Percentiles rank a stretch among this genome's conserved stretches.
These are phyloP conservation scores for Gymnothorax javanicus DNA, from an alignment of 2,797 vertebrate genomes.

Conservation along the genomic window DNA sequence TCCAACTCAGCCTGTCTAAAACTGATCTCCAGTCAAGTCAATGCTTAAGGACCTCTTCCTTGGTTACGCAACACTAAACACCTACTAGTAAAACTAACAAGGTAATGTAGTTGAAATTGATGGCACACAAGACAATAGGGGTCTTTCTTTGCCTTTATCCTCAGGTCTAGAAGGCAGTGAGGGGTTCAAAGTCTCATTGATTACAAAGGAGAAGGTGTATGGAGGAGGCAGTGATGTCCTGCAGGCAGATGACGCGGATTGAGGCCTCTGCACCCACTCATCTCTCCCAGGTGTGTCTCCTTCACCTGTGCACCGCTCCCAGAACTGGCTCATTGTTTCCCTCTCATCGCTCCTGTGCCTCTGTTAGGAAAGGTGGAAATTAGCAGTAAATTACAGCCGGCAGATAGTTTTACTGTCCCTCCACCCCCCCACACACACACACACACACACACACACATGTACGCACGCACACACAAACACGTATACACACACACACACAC, in stretches of 20 bases:
- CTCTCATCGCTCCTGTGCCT: constrained; percentile 45
- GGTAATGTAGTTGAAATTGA: neutral
- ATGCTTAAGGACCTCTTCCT: neutral
- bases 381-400: constrained; percentile 66
- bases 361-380: constrained; percentile 65
- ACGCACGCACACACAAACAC: too few species aligned
- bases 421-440: neutral
- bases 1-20: neutral
- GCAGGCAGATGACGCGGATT: constrained; percentile 25
- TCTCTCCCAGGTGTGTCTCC: constrained; percentile 66
- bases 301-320: constrained; percentile 54
- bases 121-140: neutral
- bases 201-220: constrained; percentile 30
- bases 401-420: constrained; percentile 53
- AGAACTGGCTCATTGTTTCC: constrained; percentile 57
- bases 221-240: constrained; percentile 4
- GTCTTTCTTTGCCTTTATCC: constrained; percentile 20
- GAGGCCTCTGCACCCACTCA: constrained; percentile 49
- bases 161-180: neutral
- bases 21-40: neutral
- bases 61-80: neutral
- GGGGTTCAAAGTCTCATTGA: constrained; percentile 40
- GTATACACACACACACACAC: too few species aligned
- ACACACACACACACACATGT: too few species aligned
- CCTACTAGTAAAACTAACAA: neutral